Evolutionary conservation across 30 jellyfish, hydroid and myxozoan genomes (phyloP).

Genomic region (Pseudorhiza aurosa): DNA sequence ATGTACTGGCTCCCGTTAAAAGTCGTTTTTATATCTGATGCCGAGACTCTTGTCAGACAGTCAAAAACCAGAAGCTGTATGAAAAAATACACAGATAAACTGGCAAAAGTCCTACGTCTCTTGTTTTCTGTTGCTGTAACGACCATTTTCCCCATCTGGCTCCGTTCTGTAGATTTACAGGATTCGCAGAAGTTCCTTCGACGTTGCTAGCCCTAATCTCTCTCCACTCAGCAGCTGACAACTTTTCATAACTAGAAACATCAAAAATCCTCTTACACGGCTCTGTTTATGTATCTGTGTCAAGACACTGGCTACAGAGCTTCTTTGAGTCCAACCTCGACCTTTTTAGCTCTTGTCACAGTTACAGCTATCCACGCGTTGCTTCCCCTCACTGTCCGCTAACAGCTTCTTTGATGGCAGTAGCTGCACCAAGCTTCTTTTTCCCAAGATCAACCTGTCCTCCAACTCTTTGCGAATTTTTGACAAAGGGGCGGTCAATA

Average conservation of each 20-base stretch:
- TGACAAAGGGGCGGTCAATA: constrained; percentile 77
- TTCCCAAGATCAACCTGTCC: constrained; percentile 78
- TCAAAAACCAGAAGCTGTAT: not conserved
- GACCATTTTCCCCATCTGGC: not conserved
- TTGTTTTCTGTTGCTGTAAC: not conserved
- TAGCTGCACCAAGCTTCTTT: constrained; percentile 49
- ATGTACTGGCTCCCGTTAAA: constrained; percentile 71
- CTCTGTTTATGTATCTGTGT: not conserved
- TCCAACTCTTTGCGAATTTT: constrained; percentile 48
- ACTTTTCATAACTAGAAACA: constrained; percentile 16
- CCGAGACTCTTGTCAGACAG: not conserved
- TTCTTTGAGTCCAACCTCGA: too few relatives aligned
- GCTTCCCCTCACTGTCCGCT: constrained; percentile 12
- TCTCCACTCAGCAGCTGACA: constrained; percentile 30
- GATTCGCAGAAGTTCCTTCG: not conserved
- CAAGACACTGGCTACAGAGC: too few relatives aligned
- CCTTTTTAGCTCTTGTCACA: too few relatives aligned
- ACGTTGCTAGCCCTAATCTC: constrained; percentile 1
- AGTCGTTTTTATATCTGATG: constrained; percentile 47
- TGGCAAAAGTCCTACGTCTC: not conserved
- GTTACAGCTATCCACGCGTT: not conserved
- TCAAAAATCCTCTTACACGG: constrained; percentile 27
- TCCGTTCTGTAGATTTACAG: not conserved
- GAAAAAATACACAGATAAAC: not conserved
- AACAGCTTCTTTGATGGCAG: constrained; percentile 34